A percentile compares a stretch with the other conserved stretches of the same genome.
phyloP scores from a whole-genome alignment of 2,888 invertebrate species.

The Chalcis sispes region DNA sequence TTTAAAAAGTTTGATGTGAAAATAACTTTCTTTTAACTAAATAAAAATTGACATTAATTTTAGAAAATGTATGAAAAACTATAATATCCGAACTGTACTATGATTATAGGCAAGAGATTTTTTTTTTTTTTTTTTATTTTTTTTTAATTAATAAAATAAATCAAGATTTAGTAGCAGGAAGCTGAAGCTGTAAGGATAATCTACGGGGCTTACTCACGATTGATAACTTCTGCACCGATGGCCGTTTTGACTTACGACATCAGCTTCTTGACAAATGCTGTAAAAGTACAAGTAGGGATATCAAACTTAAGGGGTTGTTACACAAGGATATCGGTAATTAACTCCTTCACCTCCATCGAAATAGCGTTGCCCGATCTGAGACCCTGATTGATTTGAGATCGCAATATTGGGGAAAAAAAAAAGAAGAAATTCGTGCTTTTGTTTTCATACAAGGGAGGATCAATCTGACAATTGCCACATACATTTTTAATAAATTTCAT shows the following conservation, averaged over 20 bases:
- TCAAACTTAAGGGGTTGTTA: slow-evolving; percentile 62
- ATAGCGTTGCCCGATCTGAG: not conserved
- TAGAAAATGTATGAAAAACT: too few relatives aligned
- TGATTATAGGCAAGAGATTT: too few relatives aligned
- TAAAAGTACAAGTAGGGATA: slow-evolving; percentile 76
- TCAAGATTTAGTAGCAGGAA: slow-evolving; percentile 11
- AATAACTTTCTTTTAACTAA: too few relatives aligned
- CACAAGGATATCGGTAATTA: slow-evolving; percentile 11
- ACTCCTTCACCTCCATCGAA: not conserved
- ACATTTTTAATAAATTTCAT: too few relatives aligned
- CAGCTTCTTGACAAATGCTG: slow-evolving; percentile 89
- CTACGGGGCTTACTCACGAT: slow-evolving; percentile 72
- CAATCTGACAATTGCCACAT: too few relatives aligned
- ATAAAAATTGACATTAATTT: too few relatives aligned
- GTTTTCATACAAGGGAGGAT: slow-evolving; percentile 10
- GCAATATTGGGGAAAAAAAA: not conserved
- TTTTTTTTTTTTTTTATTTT: not conserved
- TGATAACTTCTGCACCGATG: slow-evolving; percentile 62
- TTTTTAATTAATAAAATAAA: not conserved
- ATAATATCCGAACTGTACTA: too few relatives aligned
- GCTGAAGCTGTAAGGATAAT: slow-evolving; percentile 47
- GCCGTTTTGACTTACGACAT: slow-evolving; percentile 79
- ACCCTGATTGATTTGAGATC: not conserved
- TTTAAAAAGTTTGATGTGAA: too few relatives aligned
- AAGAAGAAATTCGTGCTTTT: slow-evolving; percentile 7